A percentile compares a stretch with the other conserved stretches of the same genome.
phyloP scores from a whole-genome alignment of 2,888 invertebrate species.

The Lasius platythorax region DNA sequence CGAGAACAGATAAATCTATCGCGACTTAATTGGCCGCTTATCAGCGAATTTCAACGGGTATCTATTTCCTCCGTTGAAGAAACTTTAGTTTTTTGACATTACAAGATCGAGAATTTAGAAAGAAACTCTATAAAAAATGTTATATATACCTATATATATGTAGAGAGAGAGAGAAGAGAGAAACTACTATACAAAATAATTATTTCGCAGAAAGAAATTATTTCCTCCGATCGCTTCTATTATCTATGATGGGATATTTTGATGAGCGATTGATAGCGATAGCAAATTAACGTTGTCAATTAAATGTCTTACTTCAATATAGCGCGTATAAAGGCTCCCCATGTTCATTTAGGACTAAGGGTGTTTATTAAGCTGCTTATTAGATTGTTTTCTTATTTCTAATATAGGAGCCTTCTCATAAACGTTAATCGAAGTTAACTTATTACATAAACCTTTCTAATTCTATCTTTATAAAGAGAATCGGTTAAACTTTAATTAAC shows the following conservation, averaged over 20 bases:
- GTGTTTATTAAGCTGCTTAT: conserved; percentile 30
- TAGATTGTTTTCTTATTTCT: conserved; percentile 27
- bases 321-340: background rate
- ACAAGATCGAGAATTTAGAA: background rate
- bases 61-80: background rate
- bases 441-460: background rate
- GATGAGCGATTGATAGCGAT: conserved; percentile 11
- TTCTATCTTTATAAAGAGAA: background rate
- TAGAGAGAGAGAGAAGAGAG: no score
- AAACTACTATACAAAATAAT: background rate
- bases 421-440: conserved; percentile 40
- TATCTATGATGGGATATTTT: conserved; percentile 1
- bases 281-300: conserved; percentile 26
- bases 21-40: background rate
- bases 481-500: background rate
- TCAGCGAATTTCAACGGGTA: conserved; percentile 12
- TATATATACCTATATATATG: background rate
- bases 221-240: background rate
- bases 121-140: background rate
- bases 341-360: background rate
- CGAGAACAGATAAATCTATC: conserved; percentile 26
- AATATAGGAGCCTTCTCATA: background rate
- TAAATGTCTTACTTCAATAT: conserved; percentile 15
- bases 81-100: background rate
- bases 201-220: background rate